Percentiles rank a stretch among this genome's conserved stretches.
Conservation (phyloP, 2,113 vertebrate genomes). For the Datnioides undecimradiatus region DNA sequence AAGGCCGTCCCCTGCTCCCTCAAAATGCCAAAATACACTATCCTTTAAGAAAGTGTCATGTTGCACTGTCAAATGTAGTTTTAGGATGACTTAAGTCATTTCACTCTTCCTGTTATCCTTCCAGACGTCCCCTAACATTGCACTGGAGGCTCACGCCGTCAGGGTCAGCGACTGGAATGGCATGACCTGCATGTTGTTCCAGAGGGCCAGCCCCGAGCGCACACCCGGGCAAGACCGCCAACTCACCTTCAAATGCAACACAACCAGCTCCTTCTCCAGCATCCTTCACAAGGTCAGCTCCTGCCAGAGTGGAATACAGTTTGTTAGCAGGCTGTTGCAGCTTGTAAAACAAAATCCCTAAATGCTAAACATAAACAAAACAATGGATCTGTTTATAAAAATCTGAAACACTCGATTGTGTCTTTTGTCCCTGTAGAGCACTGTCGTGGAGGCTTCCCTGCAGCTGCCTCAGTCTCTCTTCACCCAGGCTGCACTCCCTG, state of each 20-base stretch:
- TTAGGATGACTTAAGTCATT: not conserved
- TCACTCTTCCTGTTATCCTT: conserved; percentile 17
- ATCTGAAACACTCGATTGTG: not conserved
- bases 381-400: not conserved
- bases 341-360: not conserved
- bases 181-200: conserved; percentile 96
- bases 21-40: too few species aligned
- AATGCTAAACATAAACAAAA: not conserved
- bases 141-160: conserved; percentile 93
- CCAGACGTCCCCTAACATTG: conserved; percentile 96
- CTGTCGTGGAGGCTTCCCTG: conserved; percentile 93
- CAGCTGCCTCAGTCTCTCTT: conserved; percentile 94
- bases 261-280: conserved; percentile 92
- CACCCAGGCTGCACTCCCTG: conserved; percentile 82
- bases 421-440: conserved; percentile 84
- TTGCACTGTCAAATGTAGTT: not conserved
- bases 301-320: not conserved
- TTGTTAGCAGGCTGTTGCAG: too few species aligned
- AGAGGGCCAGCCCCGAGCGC: conserved; percentile 90
- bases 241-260: conserved; percentile 96
- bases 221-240: conserved; percentile 87
- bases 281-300: conserved; percentile 90
- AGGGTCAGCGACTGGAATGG: conserved; percentile 92
- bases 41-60: too few species aligned
- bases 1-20: too few species aligned